Base-by-base conservation (phyloP, 1,140 invertebrate species). In the Aphelinus atriplicis region DNA sequence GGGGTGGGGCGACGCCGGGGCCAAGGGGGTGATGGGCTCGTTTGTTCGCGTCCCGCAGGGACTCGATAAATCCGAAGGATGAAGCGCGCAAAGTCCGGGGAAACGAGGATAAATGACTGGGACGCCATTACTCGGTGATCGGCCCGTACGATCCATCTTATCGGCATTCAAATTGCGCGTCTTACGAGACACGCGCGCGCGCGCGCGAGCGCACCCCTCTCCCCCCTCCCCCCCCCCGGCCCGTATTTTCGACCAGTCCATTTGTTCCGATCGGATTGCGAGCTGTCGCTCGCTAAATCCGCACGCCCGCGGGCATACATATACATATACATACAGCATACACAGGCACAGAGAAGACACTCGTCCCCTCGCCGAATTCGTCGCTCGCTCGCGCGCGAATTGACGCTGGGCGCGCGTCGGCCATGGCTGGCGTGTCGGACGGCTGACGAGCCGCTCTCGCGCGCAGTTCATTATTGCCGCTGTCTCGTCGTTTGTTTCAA, bases 201-300 rank as follows among this genome's bases (percentile, higher is more conserved):
- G 26, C 26, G 26, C 26, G 26, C 26, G 26, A 26, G 26, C 26
- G 26, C 26, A 26, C 26, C 26, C 26, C 26, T 26, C 26, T 26
- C 26, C 26, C 26, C 26, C 26, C 26, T 0, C 26, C 26, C 26
- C 26, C 76, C 53, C 55, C 51, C 26, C 77, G 71, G 65, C 46
- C 51, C 7, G 61, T 62, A 60, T 60, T 60, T 60, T 60, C 26
- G 58, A 7, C 58, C 83, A 85, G 85, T 86, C 84, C 85, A 87
- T 87, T 87, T 87, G 85, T 86, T 87, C 86, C 85, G 84, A 87
- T 87, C 85, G 84, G 85, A 87, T 86, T 86, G 83, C 81, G 81
- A 85, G 84, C 83, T 85, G 85, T 86, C 85, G 83, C 80, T 80
- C 78, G 82, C 85, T 26, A 26, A 86, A 86, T 86, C 84, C 81